Base-by-base conservation (phyloP, 2,797 vertebrate genomes). In the Remorina albescens region DNA sequence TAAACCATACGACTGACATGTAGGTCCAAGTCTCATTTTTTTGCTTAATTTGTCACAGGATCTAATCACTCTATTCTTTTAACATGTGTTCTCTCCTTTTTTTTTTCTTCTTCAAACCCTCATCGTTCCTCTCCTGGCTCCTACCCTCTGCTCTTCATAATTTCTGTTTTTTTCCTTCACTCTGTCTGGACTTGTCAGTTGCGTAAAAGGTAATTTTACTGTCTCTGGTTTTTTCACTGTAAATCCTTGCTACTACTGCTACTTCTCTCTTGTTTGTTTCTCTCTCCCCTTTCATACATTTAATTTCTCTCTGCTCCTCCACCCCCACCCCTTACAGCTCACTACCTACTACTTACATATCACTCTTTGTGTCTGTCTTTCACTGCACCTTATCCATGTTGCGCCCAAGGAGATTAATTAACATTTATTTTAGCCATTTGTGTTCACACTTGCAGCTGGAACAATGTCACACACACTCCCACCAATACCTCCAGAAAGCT, bases 161-260 rank as follows among this genome's bases (percentile, higher is more conserved):
- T 71, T 84, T 86, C 59, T 70, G 9, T 83, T 79, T 39, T 56
- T 76, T 83, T 76, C 73, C 77, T 90, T 87, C 72, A 91, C 84
- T 93, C 86, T 95, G 94, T 95, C 93, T 94, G 93, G 92, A 94
- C 93, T 91, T 94, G 93, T 94, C 93, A 93, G 94, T 94, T 93
- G 90, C 89, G 80, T 93, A 95, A 95, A 91, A 95, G 93, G 94
- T 95, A 95, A 93, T 86, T 89, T 88, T 91, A 81, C 91, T 92
- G 86, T 89, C 76, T 88, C 78, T 74, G 67, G 71, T 88, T 79
- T 87, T 90, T 67, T 87, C 59, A 66, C 30, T 39, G 56, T 83
- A 21, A 78, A 73, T 47, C 67, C 64, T 83, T 56, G 63, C 61
- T 83, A 64, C 73, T 66, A 21, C 71, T 69, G 23, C 81, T 76